Evolutionary conservation across 2,797 vertebrate genomes (phyloP).

Genomic region (Onychomys arenicola): DNA sequence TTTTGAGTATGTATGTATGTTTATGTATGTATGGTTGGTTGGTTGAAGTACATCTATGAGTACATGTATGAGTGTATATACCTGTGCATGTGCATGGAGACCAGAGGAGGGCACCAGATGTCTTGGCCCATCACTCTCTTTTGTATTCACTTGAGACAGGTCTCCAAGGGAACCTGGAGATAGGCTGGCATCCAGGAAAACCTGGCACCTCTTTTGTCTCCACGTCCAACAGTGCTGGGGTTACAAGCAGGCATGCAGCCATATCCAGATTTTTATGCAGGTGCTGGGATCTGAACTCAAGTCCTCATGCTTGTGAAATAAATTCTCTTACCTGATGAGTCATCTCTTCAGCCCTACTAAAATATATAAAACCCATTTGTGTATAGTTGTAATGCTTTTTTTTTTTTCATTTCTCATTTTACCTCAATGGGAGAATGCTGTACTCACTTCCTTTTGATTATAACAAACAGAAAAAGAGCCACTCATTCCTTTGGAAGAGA

Average conservation of each 20-base stretch:
- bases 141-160: neutral
- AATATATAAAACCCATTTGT: neutral
- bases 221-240: neutral
- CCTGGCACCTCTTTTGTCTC: neutral
- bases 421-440: neutral
- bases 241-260: neutral
- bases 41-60: too few species aligned
- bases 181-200: neutral
- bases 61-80: neutral
- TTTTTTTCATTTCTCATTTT: conserved; percentile 12
- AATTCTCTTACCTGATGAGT: neutral
- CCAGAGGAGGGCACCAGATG: neutral
- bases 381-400: neutral
- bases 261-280: neutral
- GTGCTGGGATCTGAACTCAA: neutral
- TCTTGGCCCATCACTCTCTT: neutral
- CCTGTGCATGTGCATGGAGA: neutral
- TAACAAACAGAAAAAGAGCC: conserved; percentile 42
- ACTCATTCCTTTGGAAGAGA: conserved; percentile 28
- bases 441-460: neutral
- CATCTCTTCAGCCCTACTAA: neutral
- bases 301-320: neutral
- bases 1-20: neutral
- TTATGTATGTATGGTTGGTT: too few species aligned
- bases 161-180: neutral